phyloP scores from a whole-genome alignment of 37 sponge, comb jelly and placozoan genomes.

The Crambe crambe region DNA sequence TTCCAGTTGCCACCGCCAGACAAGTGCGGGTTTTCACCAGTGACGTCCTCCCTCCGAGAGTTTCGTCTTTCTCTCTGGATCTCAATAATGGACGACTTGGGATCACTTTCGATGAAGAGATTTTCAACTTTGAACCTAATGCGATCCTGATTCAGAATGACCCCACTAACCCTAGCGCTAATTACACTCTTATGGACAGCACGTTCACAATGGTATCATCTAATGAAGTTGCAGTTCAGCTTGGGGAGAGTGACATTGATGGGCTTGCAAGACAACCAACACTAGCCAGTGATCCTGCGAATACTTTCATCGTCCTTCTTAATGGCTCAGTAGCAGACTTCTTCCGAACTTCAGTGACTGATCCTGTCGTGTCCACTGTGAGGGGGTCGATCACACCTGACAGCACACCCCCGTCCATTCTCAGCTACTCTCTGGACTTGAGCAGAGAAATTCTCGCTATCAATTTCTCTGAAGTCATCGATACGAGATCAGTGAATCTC shows the following conservation, averaged over 20 bases:
- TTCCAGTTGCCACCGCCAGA: conserved; percentile 40
- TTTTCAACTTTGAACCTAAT: conserved; percentile 27
- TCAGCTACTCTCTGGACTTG: conserved; percentile 65
- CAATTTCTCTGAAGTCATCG: conserved; percentile 78
- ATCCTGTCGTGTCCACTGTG: conserved; percentile 9
- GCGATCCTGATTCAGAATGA: conserved; percentile 51
- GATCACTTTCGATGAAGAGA: conserved; percentile 83
- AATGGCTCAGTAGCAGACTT: conserved; percentile 63
- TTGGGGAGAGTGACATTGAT: conserved; percentile 65
- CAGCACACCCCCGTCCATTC: conserved; percentile 55
- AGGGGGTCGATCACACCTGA: conserved; percentile 56
- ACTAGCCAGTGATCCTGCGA: conserved; percentile 39
- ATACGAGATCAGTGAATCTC: conserved; percentile 48
- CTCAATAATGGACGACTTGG: conserved; percentile 49
- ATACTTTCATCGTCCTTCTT: conserved; percentile 54
- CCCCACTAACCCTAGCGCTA: conserved; percentile 16
- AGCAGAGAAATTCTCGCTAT: conserved; percentile 72
- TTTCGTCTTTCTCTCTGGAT: conserved; percentile 60
- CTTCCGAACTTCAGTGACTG: conserved; percentile 34
- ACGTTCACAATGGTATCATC: conserved; percentile 9
- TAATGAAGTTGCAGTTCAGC: conserved; percentile 47
- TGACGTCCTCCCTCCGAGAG: conserved; percentile 64
- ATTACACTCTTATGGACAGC: conserved; percentile 55
- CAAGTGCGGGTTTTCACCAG: conserved; percentile 61
- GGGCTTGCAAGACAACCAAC: conserved; percentile 36